phyloP scores from a whole-genome alignment of 2,797 vertebrate genomes.

The Syndactyla subalaris region DNA sequence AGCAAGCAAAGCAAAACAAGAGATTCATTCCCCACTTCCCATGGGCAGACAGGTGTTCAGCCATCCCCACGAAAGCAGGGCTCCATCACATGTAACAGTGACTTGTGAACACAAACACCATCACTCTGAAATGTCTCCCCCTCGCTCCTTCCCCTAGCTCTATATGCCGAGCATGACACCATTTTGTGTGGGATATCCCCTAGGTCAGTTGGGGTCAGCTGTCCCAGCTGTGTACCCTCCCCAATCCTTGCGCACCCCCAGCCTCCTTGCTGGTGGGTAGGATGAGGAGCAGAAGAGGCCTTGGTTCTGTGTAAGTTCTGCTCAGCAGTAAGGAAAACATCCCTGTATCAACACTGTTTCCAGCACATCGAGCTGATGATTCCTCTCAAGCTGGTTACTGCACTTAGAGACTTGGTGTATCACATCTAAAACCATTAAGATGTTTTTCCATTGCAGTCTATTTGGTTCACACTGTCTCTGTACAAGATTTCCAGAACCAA shows the following conservation, averaged over 20 bases:
- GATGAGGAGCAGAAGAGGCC: not conserved
- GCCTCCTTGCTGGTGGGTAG: accelerated
- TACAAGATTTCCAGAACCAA: not conserved
- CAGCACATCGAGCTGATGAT: not conserved
- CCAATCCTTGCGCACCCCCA: not conserved
- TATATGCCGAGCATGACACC: not conserved
- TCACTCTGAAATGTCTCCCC: accelerated
- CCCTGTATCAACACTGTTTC: not conserved
- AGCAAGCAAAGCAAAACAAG: not conserved
- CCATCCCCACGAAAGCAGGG: not conserved
- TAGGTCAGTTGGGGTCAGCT: not conserved
- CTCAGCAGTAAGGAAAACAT: not conserved
- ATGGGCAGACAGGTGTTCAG: not conserved
- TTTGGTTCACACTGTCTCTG: not conserved
- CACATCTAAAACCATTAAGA: not conserved
- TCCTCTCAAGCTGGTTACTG: not conserved
- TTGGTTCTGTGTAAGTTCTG: not conserved
- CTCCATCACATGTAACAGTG: accelerated
- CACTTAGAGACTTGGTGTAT: not conserved
- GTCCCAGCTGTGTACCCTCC: not conserved
- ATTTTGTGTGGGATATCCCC: not conserved
- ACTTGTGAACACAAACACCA: not conserved
- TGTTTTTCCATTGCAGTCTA: not conserved
- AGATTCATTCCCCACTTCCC: not conserved
- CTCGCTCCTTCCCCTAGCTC: not conserved